These are phyloP conservation scores for Cyclura pinguis DNA, from an alignment of 2,797 vertebrate genomes.

Conservation along the genomic window DNA sequence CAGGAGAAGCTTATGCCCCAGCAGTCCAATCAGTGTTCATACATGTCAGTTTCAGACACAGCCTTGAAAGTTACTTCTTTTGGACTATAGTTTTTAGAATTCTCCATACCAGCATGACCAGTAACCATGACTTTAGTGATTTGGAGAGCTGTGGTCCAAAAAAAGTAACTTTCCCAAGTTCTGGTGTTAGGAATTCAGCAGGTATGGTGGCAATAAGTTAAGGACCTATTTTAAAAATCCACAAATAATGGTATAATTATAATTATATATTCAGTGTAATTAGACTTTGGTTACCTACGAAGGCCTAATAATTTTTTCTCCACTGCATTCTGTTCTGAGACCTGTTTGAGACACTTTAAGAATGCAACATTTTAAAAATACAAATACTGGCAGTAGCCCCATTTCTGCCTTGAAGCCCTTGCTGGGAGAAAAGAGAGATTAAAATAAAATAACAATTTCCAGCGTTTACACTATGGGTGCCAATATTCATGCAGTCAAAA, in stretches of 20 bases:
- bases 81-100: neutral
- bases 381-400: neutral
- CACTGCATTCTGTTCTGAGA: neutral
- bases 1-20: neutral
- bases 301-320: neutral
- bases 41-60: neutral
- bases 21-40: neutral
- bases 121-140: too few species aligned
- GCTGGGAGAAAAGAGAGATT: too few species aligned
- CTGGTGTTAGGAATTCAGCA: neutral
- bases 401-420: neutral
- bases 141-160: too few species aligned
- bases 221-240: neutral
- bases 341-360: neutral
- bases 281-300: neutral
- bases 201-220: neutral
- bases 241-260: neutral
- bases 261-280: too few species aligned
- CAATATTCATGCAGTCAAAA: neutral
- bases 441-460: too few species aligned
- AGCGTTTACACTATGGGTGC: neutral
- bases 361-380: neutral
- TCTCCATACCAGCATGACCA: too few species aligned
- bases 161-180: too few species aligned
- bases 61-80: neutral